A percentile compares a stretch with the other conserved stretches of the same genome.
phyloP scores from a whole-genome alignment of 2,888 invertebrate species.

The Eupithecia centaureata region DNA sequence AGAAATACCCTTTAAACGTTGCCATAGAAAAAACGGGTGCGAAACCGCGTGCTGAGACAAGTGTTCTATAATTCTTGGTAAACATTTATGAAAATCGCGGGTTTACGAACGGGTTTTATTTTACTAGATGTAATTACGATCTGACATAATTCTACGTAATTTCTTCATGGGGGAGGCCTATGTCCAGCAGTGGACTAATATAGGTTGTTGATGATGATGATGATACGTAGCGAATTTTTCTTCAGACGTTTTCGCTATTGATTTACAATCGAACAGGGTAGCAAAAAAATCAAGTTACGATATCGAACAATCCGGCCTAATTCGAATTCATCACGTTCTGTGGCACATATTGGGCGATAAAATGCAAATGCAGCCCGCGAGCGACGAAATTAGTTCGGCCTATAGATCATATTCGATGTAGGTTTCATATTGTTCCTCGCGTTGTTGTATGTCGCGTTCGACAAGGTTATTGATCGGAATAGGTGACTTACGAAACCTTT shows the following conservation, averaged over 20 bases:
- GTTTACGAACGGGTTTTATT: not conserved
- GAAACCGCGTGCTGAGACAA: no score
- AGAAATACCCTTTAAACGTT: no score
- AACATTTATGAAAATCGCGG: no score
- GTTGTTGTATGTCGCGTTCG: not conserved
- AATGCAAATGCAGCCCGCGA: constrained; percentile 41
- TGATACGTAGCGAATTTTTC: not conserved
- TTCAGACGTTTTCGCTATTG: not conserved
- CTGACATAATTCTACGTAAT: not conserved
- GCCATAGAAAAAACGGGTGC: no score
- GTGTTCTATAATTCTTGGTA: no score
- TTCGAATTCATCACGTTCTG: constrained; percentile 24
- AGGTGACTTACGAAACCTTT: not conserved
- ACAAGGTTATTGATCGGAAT: not conserved
- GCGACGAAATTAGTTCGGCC: constrained; percentile 30
- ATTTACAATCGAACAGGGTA: not conserved
- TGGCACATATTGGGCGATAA: constrained; percentile 30
- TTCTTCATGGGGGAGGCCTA: no score
- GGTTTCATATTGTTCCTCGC: not conserved
- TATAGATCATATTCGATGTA: constrained; percentile 34
- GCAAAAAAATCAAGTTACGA: not conserved
- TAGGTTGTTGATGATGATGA: no score
- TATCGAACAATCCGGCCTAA: constrained; percentile 20
- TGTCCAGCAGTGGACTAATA: no score
- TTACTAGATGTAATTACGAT: not conserved